phyloP scores from a whole-genome alignment of 2,888 invertebrate species.

The Thysanoteuthis rhombus region DNA sequence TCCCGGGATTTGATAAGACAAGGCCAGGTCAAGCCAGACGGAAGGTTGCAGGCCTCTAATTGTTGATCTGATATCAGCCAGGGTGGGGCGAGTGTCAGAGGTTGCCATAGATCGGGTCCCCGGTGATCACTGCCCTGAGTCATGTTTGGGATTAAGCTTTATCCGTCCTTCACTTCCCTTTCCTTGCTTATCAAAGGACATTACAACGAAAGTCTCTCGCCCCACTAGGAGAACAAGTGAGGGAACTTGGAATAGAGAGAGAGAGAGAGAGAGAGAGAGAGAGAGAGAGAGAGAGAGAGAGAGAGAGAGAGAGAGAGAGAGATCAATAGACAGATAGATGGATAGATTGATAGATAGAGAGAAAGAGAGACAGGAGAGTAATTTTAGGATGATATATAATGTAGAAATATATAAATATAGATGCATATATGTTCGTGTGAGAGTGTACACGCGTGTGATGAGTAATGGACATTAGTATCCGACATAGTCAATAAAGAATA shows the following conservation, averaged over 20 bases:
- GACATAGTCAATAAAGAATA: too few relatives aligned
- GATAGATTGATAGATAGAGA: neutral
- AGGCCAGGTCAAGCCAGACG: neutral
- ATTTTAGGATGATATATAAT: neutral
- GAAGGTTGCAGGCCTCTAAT: neutral
- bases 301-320: neutral
- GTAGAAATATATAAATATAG: too few relatives aligned
- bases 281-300: neutral
- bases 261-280: neutral
- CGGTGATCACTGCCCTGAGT: neutral
- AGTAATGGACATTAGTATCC: too few relatives aligned
- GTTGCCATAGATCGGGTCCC: neutral
- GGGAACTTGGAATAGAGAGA: too few relatives aligned
- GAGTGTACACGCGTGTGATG: too few relatives aligned
- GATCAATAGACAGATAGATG: too few relatives aligned
- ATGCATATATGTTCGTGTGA: too few relatives aligned
- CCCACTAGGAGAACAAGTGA: too few relatives aligned
- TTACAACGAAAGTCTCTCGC: neutral
- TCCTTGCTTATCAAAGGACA: neutral
- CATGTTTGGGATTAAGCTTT: neutral
- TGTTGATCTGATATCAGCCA: neutral
- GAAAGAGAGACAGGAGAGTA: neutral
- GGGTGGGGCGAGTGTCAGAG: neutral
- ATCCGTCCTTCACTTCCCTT: neutral
- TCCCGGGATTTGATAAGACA: neutral